Percentiles rank a stretch among this genome's conserved stretches.
These are phyloP conservation scores for Sebastes fasciatus DNA, from an alignment of 2,113 vertebrate genomes.

Conservation along the genomic window DNA sequence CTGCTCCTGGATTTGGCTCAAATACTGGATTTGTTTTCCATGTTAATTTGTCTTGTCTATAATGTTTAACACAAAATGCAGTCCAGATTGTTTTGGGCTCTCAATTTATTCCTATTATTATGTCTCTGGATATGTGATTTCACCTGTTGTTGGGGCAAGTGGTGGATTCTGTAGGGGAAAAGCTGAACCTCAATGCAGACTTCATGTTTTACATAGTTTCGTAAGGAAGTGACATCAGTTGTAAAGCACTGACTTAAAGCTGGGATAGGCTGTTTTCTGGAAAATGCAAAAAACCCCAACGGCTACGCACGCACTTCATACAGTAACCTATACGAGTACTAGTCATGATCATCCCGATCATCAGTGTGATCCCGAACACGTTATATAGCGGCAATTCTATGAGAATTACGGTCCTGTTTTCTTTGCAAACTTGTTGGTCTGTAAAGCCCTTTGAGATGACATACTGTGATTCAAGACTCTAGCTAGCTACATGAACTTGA, in stretches of 20 bases:
- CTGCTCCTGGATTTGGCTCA: slow-evolving; percentile 1
- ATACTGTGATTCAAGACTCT: background rate
- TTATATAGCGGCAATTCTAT: background rate
- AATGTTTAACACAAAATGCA: background rate
- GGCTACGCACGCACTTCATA: too few relatives aligned
- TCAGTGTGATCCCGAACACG: background rate
- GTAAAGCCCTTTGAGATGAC: background rate
- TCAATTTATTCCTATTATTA: background rate
- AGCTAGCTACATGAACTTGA: background rate
- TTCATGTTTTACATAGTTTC: background rate
- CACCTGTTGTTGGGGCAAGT: background rate
- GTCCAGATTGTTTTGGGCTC: background rate
- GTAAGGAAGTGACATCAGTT: background rate
- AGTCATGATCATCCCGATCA: background rate
- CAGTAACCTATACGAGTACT: background rate
- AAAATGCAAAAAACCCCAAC: background rate
- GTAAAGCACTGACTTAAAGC: background rate
- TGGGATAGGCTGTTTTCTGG: background rate
- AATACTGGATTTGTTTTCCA: background rate
- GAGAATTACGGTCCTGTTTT: background rate
- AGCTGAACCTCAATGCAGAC: background rate
- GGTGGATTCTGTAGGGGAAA: background rate
- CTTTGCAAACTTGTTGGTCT: background rate
- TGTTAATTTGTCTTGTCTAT: background rate
- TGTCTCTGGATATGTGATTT: background rate